Evolutionary conservation across 2,888 invertebrate species (phyloP), one percentile per base, ranked within the genome.

Genomic region (Lepidocyrtinus sp.): DNA sequence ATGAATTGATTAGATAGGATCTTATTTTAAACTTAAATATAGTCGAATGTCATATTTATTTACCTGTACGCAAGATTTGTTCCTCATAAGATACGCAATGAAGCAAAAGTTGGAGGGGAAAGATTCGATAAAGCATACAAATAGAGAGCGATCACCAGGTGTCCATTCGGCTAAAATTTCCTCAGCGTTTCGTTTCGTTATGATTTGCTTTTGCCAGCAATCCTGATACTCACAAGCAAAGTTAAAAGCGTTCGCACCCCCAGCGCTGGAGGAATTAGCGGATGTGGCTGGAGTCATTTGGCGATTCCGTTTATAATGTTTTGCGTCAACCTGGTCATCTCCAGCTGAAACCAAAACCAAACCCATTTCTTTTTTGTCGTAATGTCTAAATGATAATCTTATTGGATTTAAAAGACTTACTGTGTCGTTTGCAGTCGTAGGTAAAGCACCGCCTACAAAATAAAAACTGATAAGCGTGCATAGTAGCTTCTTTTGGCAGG

Each of bases 371-470:
- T 9, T 12, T 7, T 61, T 12, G 17, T n/a, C 21, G 61, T 61
- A 61, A 61, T 7, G 61, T 5, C 5, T 5, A 9, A 61, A 9
- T 19, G 17, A 64, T 24, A 7, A 64, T 22, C 3, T 64, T 64
- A 5, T 19, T 67, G 46, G 36, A 24, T 75, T 22, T 15, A 19
- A 1, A n/a, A 17, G 17, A 76, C 71, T 62, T 82, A 82, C 84
- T 82, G n/a, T 84, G 84, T 62, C 81, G 67, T 22, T 81, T 78
- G 62, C 84, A 84, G 50, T 83, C 84, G 36, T 84, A 84, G n/a
- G 76, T 81, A 24, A 67, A 84, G 25, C 84, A 84, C 9, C 83
- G 70, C 17, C 82, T 65, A 59, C 84, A 84, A 69, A 84, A 84
- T 3, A 84, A 63, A 26, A 75, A 68, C 7, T 73, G 78, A 61